phyloP scores from a whole-genome alignment of 1,140 invertebrate genomes.

The Vanessa atalanta region DNA sequence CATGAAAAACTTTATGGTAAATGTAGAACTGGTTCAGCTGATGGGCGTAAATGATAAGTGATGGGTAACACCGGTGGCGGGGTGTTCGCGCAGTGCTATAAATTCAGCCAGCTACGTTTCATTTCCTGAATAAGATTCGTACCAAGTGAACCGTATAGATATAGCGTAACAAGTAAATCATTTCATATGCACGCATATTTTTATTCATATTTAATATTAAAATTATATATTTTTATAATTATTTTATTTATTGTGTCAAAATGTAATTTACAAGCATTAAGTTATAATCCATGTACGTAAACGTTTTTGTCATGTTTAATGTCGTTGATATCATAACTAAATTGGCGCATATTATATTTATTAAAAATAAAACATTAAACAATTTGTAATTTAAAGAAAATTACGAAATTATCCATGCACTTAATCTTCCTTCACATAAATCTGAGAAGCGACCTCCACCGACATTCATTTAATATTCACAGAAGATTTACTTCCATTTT shows the following conservation, averaged over 20 bases:
- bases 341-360: too few relatives aligned
- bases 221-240: neutral
- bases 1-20: constrained; percentile 43
- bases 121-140: constrained; percentile 69
- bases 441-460: constrained; percentile 53
- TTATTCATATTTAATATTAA: neutral
- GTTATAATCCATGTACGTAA: too few relatives aligned
- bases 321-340: too few relatives aligned
- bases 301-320: too few relatives aligned
- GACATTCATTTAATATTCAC: constrained; percentile 71
- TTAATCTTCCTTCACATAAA: constrained; percentile 49
- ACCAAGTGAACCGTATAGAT: constrained; percentile 36
- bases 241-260: too few relatives aligned
- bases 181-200: neutral
- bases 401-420: constrained; percentile 22
- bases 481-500: constrained; percentile 66
- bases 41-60: constrained; percentile 67
- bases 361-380: too few relatives aligned
- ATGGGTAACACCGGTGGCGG: constrained; percentile 53
- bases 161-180: constrained; percentile 21
- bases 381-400: neutral
- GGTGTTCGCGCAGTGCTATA: constrained; percentile 57
- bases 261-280: too few relatives aligned
- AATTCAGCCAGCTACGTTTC: constrained; percentile 61
- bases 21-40: constrained; percentile 43